phyloP scores from a whole-genome alignment of 2,888 invertebrate species.

The Aradus depressus region DNA sequence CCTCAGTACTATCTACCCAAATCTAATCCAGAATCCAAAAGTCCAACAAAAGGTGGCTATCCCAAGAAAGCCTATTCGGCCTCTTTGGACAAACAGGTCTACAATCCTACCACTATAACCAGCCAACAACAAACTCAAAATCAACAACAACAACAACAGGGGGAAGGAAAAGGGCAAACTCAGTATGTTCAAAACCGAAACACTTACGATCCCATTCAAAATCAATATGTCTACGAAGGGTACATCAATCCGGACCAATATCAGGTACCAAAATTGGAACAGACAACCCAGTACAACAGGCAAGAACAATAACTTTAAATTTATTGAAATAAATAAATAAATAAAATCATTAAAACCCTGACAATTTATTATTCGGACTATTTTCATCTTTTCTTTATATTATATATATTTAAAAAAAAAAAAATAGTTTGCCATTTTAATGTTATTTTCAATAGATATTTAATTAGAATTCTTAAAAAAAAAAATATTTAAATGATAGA shows the following conservation, averaged over 20 bases:
- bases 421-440: not conserved
- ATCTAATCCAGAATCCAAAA: constrained; percentile 13
- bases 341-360: too few relatives aligned
- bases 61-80: constrained; percentile 25
- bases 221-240: too few relatives aligned
- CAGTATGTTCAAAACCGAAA: too few relatives aligned
- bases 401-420: not conserved
- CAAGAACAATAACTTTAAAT: too few relatives aligned
- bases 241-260: too few relatives aligned
- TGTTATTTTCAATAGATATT: not conserved
- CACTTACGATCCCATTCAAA: too few relatives aligned
- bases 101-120: not conserved
- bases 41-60: constrained; percentile 24
- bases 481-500: constrained; percentile 4
- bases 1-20: constrained; percentile 21
- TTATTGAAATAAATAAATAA: too few relatives aligned
- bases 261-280: too few relatives aligned
- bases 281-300: too few relatives aligned
- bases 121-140: not conserved
- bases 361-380: constrained; percentile 11
- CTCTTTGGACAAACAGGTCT: too few relatives aligned
- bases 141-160: too few relatives aligned
- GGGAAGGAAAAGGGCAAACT: too few relatives aligned
- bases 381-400: constrained; percentile 3
- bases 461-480: not conserved